Conservation (phyloP, 35 echinoderm and acorn worm species). For the Ophioderma brevispina region DNA sequence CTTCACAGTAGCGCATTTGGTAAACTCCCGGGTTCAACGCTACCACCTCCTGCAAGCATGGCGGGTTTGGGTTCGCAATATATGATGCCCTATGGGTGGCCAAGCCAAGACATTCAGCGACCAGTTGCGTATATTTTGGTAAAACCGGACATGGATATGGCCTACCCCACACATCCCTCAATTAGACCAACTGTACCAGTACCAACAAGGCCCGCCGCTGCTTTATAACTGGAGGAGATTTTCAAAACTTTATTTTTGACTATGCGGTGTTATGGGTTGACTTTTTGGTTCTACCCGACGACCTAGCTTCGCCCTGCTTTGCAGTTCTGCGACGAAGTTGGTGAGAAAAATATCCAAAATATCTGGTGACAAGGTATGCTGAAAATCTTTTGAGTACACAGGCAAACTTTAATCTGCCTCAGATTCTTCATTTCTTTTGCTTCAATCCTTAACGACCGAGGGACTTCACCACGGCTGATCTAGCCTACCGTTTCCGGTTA, state of each 20-base stretch:
- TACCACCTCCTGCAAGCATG: conserved; percentile 42
- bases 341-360: too few species aligned
- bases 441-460: too few species aligned
- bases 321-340: too few species aligned
- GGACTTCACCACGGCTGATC: too few species aligned
- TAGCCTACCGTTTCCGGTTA: too few species aligned
- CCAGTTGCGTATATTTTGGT: conserved; percentile 98
- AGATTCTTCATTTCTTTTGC: too few species aligned
- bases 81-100: conserved; percentile 98
- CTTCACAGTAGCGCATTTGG: conserved; percentile 77
- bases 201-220: conserved; percentile 73
- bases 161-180: conserved; percentile 76
- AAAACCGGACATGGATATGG: conserved; percentile 94
- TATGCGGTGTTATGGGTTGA: too few species aligned
- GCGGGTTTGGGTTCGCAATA: conserved; percentile 72
- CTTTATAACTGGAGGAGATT: conserved; percentile 12
- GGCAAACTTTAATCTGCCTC: too few species aligned
- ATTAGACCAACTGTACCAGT: conserved; percentile 85
- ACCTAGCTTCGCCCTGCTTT: too few species aligned
- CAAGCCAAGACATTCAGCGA: conserved; percentile 74
- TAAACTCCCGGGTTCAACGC: conserved; percentile 60
- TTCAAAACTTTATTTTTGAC: neutral
- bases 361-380: too few species aligned
- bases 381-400: too few species aligned
- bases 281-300: too few species aligned